A percentile compares a stretch with the other conserved stretches of the same genome.
phyloP scores from a whole-genome alignment of 2,113 vertebrate species.

The Anser cygnoides region DNA sequence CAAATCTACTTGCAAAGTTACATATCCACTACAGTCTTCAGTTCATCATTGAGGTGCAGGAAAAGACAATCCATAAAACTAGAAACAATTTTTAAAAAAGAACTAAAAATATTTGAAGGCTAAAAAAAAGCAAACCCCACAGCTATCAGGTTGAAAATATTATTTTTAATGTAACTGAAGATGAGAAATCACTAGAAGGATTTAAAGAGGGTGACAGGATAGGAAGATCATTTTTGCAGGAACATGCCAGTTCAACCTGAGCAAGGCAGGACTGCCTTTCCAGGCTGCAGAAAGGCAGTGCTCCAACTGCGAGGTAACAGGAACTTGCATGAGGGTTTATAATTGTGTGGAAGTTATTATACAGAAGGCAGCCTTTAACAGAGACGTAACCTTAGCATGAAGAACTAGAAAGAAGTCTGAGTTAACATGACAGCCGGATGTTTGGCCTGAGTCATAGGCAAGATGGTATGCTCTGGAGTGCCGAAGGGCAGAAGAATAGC shows the following conservation, averaged over 20 bases:
- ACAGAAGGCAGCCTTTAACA: background rate
- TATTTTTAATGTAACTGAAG: background rate
- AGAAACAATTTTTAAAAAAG: background rate
- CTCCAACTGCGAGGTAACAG: background rate
- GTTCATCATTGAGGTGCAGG: background rate
- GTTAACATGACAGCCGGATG: background rate
- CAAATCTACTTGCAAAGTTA: background rate
- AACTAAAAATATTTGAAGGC: background rate
- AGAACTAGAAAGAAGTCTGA: background rate
- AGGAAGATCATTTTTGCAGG: background rate
- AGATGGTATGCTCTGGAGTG: background rate
- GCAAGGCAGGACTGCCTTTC: background rate
- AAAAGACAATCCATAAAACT: background rate
- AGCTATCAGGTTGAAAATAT: background rate
- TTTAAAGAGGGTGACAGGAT: background rate
- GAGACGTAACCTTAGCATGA: background rate
- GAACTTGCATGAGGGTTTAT: background rate
- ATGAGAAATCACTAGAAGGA: background rate
- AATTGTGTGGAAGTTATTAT: background rate
- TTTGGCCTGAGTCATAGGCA: background rate
- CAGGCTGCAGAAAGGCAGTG: background rate
- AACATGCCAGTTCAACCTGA: background rate
- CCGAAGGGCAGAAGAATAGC: background rate
- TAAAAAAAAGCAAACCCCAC: background rate
- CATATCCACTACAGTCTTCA: background rate